Conservation (phyloP, 2,888 invertebrate genomes). For the Plebejus argus region DNA sequence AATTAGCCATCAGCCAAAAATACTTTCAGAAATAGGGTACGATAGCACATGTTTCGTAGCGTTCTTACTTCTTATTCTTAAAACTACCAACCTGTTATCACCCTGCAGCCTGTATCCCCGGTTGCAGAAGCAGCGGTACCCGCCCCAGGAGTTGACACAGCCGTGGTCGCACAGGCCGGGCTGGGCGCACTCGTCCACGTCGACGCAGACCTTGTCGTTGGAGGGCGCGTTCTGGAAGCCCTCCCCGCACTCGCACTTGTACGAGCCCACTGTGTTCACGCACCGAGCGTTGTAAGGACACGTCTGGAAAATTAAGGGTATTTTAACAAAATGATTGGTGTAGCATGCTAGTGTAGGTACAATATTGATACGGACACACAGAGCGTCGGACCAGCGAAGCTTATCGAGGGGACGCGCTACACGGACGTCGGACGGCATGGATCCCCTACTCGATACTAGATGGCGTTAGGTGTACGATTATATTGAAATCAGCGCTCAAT, state of each 20-base stretch:
- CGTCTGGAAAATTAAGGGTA: conserved; percentile 50
- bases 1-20: too few relatives aligned
- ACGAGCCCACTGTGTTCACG: conserved; percentile 73
- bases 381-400: too few relatives aligned
- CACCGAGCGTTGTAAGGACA: conserved; percentile 70
- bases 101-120: conserved; percentile 88
- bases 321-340: background rate
- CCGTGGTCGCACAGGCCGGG: conserved; percentile 88
- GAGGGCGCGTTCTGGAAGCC: conserved; percentile 70
- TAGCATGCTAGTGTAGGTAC: too few relatives aligned
- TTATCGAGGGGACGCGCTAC: too few relatives aligned
- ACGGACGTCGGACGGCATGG: too few relatives aligned
- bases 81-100: conserved; percentile 81
- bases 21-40: too few relatives aligned
- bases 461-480: too few relatives aligned
- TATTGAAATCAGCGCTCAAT: too few relatives aligned
- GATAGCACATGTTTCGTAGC: too few relatives aligned
- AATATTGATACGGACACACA: too few relatives aligned
- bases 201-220: conserved; percentile 80
- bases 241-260: conserved; percentile 65
- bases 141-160: conserved; percentile 95
- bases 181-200: conserved; percentile 85
- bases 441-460: too few relatives aligned
- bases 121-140: conserved; percentile 94
- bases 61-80: too few relatives aligned